Conservation (phyloP, 2,888 invertebrate genomes). For the Synergus umbraculus region DNA sequence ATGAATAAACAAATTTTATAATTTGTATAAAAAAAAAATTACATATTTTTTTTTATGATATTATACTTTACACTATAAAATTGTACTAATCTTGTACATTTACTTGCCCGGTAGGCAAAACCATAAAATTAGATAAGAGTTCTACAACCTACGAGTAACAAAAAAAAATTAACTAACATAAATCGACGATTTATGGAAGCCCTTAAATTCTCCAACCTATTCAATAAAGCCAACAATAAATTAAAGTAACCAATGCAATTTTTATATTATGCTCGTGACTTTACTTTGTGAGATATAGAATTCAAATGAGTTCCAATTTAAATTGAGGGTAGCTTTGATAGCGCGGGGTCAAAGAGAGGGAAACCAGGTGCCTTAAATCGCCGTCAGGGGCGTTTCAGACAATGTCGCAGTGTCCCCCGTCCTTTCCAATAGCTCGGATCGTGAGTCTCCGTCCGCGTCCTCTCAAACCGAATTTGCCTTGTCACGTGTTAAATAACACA, state of each 20-base stretch:
- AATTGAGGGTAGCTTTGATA: slow-evolving; percentile 26
- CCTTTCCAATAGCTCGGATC: slow-evolving; percentile 65
- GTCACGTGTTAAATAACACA: slow-evolving; percentile 12
- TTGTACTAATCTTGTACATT: too few species aligned
- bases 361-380: slow-evolving; percentile 53
- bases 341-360: slow-evolving; percentile 44
- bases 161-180: too few species aligned
- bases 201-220: background rate
- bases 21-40: too few species aligned
- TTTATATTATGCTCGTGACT: background rate
- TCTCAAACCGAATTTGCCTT: background rate
- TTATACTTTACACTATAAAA: too few species aligned
- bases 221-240: background rate
- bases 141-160: too few species aligned
- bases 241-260: background rate
- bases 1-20: too few species aligned
- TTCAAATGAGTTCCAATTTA: slow-evolving; percentile 28
- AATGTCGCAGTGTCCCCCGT: slow-evolving; percentile 73
- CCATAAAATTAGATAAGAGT: too few species aligned
- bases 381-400: slow-evolving; percentile 69
- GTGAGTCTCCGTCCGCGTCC: slow-evolving; percentile 69
- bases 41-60: too few species aligned
- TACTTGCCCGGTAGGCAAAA: too few species aligned
- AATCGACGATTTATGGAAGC: too few species aligned
- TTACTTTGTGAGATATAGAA: background rate